These are phyloP conservation scores for Drosophila sordidula DNA, from an alignment of 2,888 invertebrate species.

Conservation along the genomic window DNA sequence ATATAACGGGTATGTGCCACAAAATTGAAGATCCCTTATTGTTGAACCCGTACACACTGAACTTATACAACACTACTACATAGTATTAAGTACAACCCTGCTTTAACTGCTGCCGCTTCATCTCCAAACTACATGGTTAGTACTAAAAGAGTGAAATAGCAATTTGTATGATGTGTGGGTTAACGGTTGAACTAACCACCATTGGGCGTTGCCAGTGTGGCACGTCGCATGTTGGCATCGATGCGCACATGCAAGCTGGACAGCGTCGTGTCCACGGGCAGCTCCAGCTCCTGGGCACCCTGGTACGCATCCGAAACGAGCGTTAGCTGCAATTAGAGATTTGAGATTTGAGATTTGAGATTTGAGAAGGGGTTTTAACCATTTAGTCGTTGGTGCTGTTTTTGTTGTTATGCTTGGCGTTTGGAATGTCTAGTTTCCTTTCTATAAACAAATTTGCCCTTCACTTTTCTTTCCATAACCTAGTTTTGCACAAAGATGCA, in stretches of 20 bases:
- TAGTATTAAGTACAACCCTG: slow-evolving; percentile 39
- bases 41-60: slow-evolving; percentile 53
- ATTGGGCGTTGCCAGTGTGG: slow-evolving; percentile 84
- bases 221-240: slow-evolving; percentile 83
- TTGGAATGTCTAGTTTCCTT: slow-evolving; percentile 68
- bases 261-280: slow-evolving; percentile 84
- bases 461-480: slow-evolving; percentile 81
- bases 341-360: slow-evolving; percentile 3
- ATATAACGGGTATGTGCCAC: slow-evolving; percentile 28
- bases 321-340: slow-evolving; percentile 50
- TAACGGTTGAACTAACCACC: slow-evolving; percentile 83
- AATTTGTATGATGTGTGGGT: slow-evolving; percentile 26
- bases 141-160: slow-evolving; percentile 45
- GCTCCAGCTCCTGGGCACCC: slow-evolving; percentile 82
- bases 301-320: slow-evolving; percentile 81
- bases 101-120: slow-evolving; percentile 19
- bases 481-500: slow-evolving; percentile 80
- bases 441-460: slow-evolving; percentile 76
- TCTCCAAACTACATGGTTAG: slow-evolving; percentile 39
- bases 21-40: slow-evolving; percentile 55
- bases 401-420: neutral
- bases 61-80: slow-evolving; percentile 32
- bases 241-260: slow-evolving; percentile 84
- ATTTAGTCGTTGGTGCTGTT: slow-evolving; percentile 8
- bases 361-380: slow-evolving; percentile 13